Conservation (phyloP, 2,797 vertebrate species). For the Leontopithecus rosalia region DNA sequence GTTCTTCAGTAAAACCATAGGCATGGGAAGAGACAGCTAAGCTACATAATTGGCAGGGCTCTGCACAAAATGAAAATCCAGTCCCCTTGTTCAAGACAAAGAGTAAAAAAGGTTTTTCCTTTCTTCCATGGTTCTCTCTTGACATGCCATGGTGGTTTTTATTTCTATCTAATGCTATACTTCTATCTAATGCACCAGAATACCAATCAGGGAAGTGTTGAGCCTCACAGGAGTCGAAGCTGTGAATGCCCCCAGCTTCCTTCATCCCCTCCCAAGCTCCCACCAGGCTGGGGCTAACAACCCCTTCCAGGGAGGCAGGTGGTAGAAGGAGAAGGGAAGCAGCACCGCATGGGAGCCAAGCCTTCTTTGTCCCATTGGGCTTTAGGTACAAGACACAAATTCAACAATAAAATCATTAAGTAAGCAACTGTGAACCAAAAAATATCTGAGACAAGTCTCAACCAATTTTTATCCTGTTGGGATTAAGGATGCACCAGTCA, state of each 20-base stretch:
- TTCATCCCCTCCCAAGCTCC: neutral
- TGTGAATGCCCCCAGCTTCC: neutral
- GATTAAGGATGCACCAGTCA: no score
- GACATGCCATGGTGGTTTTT: neutral
- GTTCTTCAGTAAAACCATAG: neutral
- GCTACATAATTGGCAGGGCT: neutral
- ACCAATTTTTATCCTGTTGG: no score
- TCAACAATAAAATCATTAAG: neutral
- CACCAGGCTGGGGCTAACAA: neutral
- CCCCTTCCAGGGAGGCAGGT: rapidly evolving
- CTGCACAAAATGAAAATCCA: neutral
- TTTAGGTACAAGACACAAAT: neutral
- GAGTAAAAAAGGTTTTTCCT: neutral
- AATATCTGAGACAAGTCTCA: no score
- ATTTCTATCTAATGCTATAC: neutral
- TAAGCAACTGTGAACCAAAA: no score
- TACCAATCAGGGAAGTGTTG: no score
- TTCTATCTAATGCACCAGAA: neutral
- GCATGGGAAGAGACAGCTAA: neutral
- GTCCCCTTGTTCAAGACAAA: neutral
- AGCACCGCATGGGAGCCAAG: neutral
- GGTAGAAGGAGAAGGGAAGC: neutral
- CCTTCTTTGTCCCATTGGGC: neutral
- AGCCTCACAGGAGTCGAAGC: no score
- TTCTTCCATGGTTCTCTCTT: neutral